Percentiles rank a stretch among this genome's conserved stretches.
Conservation (phyloP, 2,888 invertebrate genomes). For the Habrosyne pyritoides region DNA sequence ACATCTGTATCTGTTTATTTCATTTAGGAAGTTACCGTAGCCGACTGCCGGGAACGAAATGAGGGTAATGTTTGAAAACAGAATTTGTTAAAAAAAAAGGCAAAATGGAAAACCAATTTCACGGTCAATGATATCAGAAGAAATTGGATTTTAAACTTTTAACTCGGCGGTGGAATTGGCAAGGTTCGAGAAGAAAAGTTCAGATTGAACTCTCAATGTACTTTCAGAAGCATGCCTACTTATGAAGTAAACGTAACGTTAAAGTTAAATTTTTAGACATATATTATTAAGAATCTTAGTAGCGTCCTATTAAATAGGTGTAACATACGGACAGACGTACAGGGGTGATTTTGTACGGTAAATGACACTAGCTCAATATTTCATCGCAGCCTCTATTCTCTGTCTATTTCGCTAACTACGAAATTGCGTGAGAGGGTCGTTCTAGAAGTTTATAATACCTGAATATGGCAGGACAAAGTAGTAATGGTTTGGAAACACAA, state of each 20-base stretch:
- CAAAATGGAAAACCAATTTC: conserved; percentile 8
- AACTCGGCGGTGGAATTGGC: background rate
- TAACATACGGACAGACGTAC: too few species aligned
- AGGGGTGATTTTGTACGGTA: too few species aligned
- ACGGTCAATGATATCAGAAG: conserved; percentile 8
- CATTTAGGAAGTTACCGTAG: conserved; percentile 29
- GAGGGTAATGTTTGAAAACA: conserved; percentile 21
- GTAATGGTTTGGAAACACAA: too few species aligned
- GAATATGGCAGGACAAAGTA: too few species aligned
- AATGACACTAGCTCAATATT: too few species aligned
- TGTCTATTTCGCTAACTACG: too few species aligned
- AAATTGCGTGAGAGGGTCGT: too few species aligned
- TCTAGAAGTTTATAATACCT: too few species aligned
- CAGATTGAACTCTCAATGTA: background rate
- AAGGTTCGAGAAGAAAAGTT: background rate
- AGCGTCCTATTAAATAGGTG: too few species aligned
- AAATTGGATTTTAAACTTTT: conserved; percentile 10
- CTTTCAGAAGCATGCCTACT: background rate
- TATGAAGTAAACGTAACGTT: background rate
- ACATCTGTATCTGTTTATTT: conserved; percentile 22
- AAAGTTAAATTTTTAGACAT: too few species aligned
- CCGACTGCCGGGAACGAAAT: conserved; percentile 10
- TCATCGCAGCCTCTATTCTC: too few species aligned
- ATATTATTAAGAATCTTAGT: too few species aligned
- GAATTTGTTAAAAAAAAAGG: conserved; percentile 10